Conservation (phyloP, 2,113 vertebrate genomes). For the Guaruba guarouba region DNA sequence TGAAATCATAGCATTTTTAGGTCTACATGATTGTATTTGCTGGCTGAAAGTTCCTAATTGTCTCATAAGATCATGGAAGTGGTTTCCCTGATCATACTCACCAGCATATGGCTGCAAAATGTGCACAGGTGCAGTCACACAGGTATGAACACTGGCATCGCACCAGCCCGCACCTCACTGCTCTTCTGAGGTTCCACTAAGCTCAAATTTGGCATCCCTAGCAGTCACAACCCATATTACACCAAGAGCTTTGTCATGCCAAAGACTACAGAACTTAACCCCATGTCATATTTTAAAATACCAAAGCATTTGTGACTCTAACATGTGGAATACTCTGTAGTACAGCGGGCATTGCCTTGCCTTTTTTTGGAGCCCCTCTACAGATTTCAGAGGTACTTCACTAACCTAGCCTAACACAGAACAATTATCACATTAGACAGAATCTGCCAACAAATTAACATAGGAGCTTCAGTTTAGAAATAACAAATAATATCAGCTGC, state of each 20-base stretch:
- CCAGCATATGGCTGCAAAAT: not conserved
- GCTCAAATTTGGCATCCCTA: not conserved
- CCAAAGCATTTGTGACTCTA: not conserved
- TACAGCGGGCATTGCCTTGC: not conserved
- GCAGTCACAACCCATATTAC: not conserved
- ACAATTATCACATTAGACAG: slow-evolving; percentile 19
- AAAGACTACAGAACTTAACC: not conserved
- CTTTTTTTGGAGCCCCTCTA: not conserved
- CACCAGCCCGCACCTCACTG: not conserved
- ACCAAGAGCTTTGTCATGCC: not conserved
- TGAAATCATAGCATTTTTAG: not conserved
- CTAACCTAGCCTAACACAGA: not conserved
- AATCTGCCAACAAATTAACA: slow-evolving; percentile 51
- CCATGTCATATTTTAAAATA: not conserved
- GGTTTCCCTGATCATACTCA: not conserved
- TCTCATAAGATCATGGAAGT: not conserved
- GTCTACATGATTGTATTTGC: not conserved
- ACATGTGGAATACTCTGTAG: not conserved
- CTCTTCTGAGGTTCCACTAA: not conserved
- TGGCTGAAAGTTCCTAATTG: not conserved
- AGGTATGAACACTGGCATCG: rapidly evolving
- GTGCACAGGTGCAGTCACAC: rapidly evolving
- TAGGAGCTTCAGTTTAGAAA: slow-evolving; percentile 14
- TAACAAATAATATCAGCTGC: slow-evolving; percentile 48
- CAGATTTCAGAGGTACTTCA: not conserved